These are phyloP conservation scores for Eurypyga helias DNA, from an alignment of 2,113 vertebrate species.

Conservation along the genomic window DNA sequence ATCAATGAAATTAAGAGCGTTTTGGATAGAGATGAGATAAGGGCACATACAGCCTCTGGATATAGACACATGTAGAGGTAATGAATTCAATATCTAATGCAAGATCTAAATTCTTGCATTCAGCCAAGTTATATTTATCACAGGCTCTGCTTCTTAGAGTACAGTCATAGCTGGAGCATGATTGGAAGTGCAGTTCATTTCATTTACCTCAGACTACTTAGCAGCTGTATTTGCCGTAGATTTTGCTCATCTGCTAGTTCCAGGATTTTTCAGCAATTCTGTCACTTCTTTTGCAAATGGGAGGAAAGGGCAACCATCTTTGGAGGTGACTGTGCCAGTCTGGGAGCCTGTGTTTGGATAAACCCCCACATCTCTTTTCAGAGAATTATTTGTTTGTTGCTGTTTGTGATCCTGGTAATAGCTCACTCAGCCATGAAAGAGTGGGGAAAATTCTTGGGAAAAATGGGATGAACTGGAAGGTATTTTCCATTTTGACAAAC, in stretches of 20 bases:
- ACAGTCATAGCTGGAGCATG: constrained; percentile 38
- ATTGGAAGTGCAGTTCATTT: constrained; percentile 37
- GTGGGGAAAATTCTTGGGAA: background rate
- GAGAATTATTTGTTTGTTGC: background rate
- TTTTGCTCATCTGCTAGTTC: background rate
- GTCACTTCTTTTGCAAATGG: background rate
- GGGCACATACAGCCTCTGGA: constrained; percentile 47
- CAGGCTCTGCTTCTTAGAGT: constrained; percentile 29
- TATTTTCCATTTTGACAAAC: background rate
- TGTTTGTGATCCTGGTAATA: background rate
- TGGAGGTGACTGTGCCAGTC: background rate
- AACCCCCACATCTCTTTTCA: background rate
- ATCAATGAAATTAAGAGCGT: constrained; percentile 18
- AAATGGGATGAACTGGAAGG: background rate
- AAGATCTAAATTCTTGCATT: constrained; percentile 58
- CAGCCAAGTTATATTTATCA: constrained; percentile 67
- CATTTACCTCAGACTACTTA: constrained; percentile 41
- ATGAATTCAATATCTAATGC: constrained; percentile 58
- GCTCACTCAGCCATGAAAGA: background rate
- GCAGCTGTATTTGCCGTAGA: constrained; percentile 18
- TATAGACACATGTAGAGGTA: constrained; percentile 59
- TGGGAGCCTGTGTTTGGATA: background rate
- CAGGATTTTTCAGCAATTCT: constrained; percentile 15
- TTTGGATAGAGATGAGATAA: constrained; percentile 58
- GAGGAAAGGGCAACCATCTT: background rate